Evolutionary conservation across 2,888 invertebrate genomes (phyloP), one percentile per base, ranked within the genome.

Genomic region (Stenurella melanura): DNA sequence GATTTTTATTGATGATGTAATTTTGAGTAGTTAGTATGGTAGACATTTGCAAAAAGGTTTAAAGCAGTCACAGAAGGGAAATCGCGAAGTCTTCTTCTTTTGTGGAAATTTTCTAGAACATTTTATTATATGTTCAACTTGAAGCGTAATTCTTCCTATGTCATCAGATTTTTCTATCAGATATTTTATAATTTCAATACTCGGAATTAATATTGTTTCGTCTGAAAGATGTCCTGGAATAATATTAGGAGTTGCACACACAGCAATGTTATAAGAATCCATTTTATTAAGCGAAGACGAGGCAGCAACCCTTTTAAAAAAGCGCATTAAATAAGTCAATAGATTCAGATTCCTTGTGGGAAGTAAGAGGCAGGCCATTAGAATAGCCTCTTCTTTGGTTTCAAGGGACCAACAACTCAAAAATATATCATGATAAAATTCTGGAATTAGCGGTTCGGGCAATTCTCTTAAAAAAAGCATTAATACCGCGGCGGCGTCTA

Each of bases 381-480:
- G 90, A 21, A 95, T 93, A 81, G 93, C 92, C 21, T 93, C 88
- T 68, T 91, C 91, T 83, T 92, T 91, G 67, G 91, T 92, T 34
- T 91, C 92, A 73, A 91, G 90, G 0, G 93, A 88, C 66, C 92
- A 89, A 86, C 94, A 94, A 79, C 93, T 91, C 11, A 96, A 89
- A 76, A 97, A 93, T 30, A 95, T 89, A 84, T 96, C 95, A 85
- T 97, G 96, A 77, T 94, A 93, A 0, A 87, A 86, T 74, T 88
- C 90, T 0, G 94, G 96, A 89, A 97, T 93, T 19, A 97, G 89
- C 0, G 97, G 96, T 82, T 96, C 96, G 0, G 96, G 96, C 67
- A 97, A 90, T 87, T 95, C 94, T 75, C 97, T 91, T 78, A 97
- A 93, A 88, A 96, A 97, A 61, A 94, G 93, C 87, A 97, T 97